Evolutionary conservation across 2,888 invertebrate species (phyloP).

Genomic region (Ormyrus nitidulus): DNA sequence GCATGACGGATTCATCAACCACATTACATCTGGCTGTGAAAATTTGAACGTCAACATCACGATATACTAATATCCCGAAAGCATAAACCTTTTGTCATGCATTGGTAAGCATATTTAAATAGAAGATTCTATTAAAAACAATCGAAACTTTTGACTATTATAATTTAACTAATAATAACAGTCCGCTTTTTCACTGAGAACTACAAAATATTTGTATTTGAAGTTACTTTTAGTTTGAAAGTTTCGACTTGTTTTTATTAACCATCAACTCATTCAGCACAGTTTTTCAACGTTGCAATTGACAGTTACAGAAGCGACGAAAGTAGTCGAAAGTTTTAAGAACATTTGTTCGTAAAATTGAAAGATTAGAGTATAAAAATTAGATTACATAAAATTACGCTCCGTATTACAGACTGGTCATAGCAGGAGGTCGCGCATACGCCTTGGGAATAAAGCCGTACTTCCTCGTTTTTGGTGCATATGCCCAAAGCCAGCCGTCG

Average conservation of each 20-base stretch:
- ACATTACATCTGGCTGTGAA: conserved; percentile 66
- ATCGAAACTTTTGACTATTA: no score
- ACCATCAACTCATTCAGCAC: no score
- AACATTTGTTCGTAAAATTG: conserved; percentile 61
- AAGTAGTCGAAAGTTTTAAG: conserved; percentile 9
- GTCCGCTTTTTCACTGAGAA: no score
- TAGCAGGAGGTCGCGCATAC: conserved; percentile 93
- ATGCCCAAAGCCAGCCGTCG: conserved; percentile 96
- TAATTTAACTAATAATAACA: no score
- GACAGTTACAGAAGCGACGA: conserved; percentile 2
- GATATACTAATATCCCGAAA: conserved; percentile 63
- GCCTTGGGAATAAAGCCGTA: conserved; percentile 97
- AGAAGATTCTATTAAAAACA: no score
- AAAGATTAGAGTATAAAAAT: conserved; percentile 65
- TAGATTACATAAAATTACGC: conserved; percentile 60
- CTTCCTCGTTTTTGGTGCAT: conserved; percentile 93
- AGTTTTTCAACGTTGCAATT: neutral
- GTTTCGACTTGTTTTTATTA: no score
- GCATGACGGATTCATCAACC: conserved; percentile 69
- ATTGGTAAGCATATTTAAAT: neutral
- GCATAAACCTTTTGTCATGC: neutral
- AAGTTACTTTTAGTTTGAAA: no score
- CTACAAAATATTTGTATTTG: no score
- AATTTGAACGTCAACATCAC: conserved; percentile 70
- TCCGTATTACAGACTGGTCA: conserved; percentile 84